Evolutionary conservation across 2,888 invertebrate species (phyloP), one percentile per base, ranked within the genome.

Genomic region (Steromphala cineraria): DNA sequence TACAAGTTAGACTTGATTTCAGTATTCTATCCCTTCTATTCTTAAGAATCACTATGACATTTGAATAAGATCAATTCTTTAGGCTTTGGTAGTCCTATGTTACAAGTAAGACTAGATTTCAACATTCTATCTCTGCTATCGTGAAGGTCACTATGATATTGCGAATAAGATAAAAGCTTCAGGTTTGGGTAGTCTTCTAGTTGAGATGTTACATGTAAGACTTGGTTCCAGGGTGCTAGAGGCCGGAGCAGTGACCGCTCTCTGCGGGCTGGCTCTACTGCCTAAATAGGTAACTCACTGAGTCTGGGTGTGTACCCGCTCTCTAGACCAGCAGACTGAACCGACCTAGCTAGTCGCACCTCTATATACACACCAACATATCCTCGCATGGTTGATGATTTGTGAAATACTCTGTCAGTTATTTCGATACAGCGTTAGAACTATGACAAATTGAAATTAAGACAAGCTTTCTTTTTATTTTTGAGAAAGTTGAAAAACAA

Each of bases 221-320:
- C 36, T 71, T 31, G 36, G 40, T 71, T 71, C 36, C 71, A 71
- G 55, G 36, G 53, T 15, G 76, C 24, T 76, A 53, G 76, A 40
- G 76, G 52, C 17, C 31, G 76, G 1, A 76, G 76, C 55, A 76
- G 53, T 31, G 76, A 76, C 13, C 76, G 76, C 76, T 31, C 55
- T 55, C 36, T 76, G 17, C 19, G 76, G 55, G 76, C 76, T 31
- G 76, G 76, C 24, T 76, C 76, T n/a, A 21, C n/a, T 15, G 24
- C 55, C 28, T 76, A 55, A 76, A 71, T 71, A 76, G 76, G 76
- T 76, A 76, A 76, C 52, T 28, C 5, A 5, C 8, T 56, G 36
- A n/a, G 15, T n/a, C 67, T 67, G 5, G 67, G 15, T 2, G 36
- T 31, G 28, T 5, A 2, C 28, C 67, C 28, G 7, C 31, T 28